Evolutionary conservation across 2,113 vertebrate species (phyloP).

Genomic region (Notothenia coriiceps): DNA sequence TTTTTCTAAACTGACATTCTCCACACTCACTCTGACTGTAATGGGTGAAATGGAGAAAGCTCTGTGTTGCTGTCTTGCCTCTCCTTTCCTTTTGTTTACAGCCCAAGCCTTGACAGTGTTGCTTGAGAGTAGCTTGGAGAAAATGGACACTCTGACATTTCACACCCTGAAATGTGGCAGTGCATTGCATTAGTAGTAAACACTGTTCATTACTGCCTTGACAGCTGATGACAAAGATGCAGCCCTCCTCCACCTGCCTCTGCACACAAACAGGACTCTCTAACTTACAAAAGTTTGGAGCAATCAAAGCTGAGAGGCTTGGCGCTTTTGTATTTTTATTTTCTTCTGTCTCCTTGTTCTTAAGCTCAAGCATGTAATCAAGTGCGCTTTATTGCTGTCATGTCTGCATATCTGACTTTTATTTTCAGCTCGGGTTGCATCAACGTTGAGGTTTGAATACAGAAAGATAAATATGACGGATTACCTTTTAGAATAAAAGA

Average conservation of each 20-base stretch:
- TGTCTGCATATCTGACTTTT: constrained; percentile 46
- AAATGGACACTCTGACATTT: constrained; percentile 77
- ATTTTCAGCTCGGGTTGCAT: constrained; percentile 42
- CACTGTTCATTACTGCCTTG: constrained; percentile 68
- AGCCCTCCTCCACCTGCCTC: constrained; percentile 51
- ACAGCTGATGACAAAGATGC: constrained; percentile 64
- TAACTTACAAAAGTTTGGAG: constrained; percentile 35
- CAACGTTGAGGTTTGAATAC: constrained; percentile 33
- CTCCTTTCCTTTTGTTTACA: constrained; percentile 59
- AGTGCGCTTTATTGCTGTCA: constrained; percentile 65
- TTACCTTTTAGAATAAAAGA: background rate
- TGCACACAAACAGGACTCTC: constrained; percentile 36
- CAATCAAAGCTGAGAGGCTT: constrained; percentile 48
- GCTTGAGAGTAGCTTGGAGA: constrained; percentile 54
- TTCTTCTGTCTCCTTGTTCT: constrained; percentile 41
- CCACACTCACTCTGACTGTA: constrained; percentile 58
- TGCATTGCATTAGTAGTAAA: constrained; percentile 69
- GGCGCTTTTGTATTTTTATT: constrained; percentile 30
- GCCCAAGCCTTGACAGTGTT: constrained; percentile 54
- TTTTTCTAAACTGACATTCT: constrained; percentile 63
- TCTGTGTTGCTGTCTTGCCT: constrained; percentile 54
- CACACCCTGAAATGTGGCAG: constrained; percentile 64
- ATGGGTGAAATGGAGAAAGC: constrained; percentile 69
- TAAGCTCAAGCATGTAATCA: constrained; percentile 69
- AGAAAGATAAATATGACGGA: constrained; percentile 6